Evolutionary conservation across 2,113 vertebrate species (phyloP).

Genomic region (Menura novaehollandiae): DNA sequence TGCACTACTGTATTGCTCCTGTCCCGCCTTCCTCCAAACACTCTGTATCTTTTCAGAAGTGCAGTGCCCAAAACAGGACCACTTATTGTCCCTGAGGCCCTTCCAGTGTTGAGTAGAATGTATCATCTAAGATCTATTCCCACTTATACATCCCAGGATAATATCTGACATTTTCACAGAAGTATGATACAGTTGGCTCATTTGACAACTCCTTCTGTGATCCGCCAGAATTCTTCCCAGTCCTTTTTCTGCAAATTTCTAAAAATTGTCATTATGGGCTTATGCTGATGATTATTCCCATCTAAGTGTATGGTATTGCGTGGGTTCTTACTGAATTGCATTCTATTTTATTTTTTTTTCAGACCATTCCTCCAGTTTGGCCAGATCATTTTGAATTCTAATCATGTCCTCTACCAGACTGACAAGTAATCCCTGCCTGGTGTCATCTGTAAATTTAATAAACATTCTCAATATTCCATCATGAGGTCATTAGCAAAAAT

Average conservation of each 20-base stretch:
- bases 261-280: not conserved
- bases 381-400: slow-evolving; percentile 48
- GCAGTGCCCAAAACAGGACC: not conserved
- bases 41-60: not conserved
- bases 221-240: not conserved
- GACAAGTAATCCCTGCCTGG: slow-evolving; percentile 19
- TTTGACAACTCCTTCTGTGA: not conserved
- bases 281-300: not conserved
- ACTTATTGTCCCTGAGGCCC: not conserved
- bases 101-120: not conserved
- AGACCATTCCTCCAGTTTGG: not conserved
- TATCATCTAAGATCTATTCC: not conserved
- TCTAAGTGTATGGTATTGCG: not conserved
- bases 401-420: slow-evolving; percentile 30
- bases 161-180: not conserved
- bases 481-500: slow-evolving; percentile 56
- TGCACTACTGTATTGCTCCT: not conserved
- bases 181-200: not conserved
- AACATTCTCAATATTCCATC: slow-evolving; percentile 43
- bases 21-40: not conserved
- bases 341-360: not conserved
- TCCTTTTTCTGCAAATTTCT: not conserved
- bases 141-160: not conserved
- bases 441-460: slow-evolving; percentile 59
- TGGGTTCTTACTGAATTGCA: not conserved